These are phyloP conservation scores for Muscicapa adusta DNA, from an alignment of 2,113 vertebrate genomes.

Conservation along the genomic window DNA sequence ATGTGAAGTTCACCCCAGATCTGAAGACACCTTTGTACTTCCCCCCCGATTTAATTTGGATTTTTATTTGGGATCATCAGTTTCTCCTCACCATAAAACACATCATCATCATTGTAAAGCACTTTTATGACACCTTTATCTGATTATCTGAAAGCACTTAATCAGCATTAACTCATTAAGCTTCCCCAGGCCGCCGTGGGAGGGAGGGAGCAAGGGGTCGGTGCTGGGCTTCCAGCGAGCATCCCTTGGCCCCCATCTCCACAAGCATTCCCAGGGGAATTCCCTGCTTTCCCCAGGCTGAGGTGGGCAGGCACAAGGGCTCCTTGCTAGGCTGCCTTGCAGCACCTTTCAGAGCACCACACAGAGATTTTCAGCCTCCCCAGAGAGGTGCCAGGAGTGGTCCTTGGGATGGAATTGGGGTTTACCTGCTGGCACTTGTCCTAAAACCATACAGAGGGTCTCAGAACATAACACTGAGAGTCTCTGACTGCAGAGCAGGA, in stretches of 20 bases:
- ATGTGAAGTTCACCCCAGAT: background rate
- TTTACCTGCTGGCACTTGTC: background rate
- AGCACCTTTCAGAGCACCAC: background rate
- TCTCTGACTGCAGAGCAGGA: background rate
- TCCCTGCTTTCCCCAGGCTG: background rate
- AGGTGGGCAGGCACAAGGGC: accelerated
- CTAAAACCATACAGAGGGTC: background rate
- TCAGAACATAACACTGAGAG: background rate
- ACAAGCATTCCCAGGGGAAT: background rate
- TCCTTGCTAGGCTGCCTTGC: background rate
- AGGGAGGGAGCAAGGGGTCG: background rate
- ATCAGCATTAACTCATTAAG: conserved; percentile 63
- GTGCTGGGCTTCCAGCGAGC: accelerated
- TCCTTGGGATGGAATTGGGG: background rate
- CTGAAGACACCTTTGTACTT: background rate
- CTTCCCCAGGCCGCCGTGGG: background rate
- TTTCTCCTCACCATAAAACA: conserved; percentile 60
- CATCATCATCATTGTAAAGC: conserved; percentile 35
- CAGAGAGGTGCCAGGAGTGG: background rate
- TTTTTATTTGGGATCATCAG: conserved; percentile 57
- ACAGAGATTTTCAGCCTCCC: background rate
- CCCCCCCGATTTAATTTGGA: background rate
- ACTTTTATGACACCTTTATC: conserved; percentile 59
- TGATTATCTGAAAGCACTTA: conserved; percentile 57
- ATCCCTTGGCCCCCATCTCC: background rate